Evolutionary conservation across 2,888 invertebrate species (phyloP).

Genomic region (Itoplectis maculator): DNA sequence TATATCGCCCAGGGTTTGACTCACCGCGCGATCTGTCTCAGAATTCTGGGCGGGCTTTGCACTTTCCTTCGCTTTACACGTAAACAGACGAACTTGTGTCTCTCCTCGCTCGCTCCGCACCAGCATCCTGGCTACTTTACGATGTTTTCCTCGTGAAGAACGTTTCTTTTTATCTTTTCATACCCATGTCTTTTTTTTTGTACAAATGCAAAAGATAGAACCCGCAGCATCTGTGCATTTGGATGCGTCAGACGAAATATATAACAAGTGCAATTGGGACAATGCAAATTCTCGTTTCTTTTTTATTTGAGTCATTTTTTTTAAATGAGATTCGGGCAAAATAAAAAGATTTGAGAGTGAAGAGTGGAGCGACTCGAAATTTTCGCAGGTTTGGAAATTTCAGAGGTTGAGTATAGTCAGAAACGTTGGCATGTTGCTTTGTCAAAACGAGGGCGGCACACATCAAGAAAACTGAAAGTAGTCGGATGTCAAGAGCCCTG

Average conservation of each 20-base stretch:
- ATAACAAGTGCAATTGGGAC: background rate
- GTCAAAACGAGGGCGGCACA: background rate
- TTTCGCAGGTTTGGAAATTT: background rate
- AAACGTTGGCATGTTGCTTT: background rate
- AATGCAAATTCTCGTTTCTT: background rate
- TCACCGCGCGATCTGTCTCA: slow-evolving; percentile 54
- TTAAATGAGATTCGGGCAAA: background rate
- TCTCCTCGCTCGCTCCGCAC: slow-evolving; percentile 21
- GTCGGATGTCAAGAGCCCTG: background rate
- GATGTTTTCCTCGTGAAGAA: slow-evolving; percentile 57
- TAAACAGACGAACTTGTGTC: slow-evolving; percentile 41
- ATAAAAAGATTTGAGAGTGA: background rate
- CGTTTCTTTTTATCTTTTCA: slow-evolving; percentile 35
- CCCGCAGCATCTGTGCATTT: background rate
- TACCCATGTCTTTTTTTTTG: slow-evolving; percentile 1
- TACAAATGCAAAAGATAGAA: slow-evolving; percentile 16
- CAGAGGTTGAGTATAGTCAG: background rate
- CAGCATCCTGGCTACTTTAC: slow-evolving; percentile 47
- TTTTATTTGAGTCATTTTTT: background rate
- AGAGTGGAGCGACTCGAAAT: background rate
- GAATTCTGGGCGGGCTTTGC: slow-evolving; percentile 37
- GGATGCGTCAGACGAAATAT: background rate
- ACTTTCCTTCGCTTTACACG: slow-evolving; percentile 56
- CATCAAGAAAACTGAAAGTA: background rate
- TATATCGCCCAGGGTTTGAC: slow-evolving; percentile 55